Evolutionary conservation across 2,113 vertebrate species (phyloP), one percentile per base, ranked within the genome.

Genomic region (Ploceus nigricollis): DNA sequence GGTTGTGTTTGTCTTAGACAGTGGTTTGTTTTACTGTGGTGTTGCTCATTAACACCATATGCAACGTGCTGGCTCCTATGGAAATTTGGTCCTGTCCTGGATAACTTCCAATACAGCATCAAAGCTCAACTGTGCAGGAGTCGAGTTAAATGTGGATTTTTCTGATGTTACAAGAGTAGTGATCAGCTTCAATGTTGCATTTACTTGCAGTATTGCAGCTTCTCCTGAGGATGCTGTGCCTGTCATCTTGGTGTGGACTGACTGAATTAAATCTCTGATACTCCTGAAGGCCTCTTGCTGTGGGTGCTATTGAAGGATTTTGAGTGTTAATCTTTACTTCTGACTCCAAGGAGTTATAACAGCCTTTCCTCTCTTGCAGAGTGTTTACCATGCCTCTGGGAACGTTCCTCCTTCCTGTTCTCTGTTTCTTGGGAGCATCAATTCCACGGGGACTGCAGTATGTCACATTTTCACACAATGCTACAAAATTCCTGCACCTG

Each of bases 311-410:
- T 79, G 65, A 77, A 90, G 63, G 50, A 58, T 78, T 94, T 68
- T 87, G 61, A 65, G 12, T 77, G 45, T 65, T 72, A 50, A 54
- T 86, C 66, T 92, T 84, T 56, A 11, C 13, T 94, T 31, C 24
- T 25, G 25, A 39, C 73, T 82, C 28, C 1, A 5, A 79, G 57
- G 68, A 83, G 44, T 90, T 87, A 3, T 57, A 97, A 96, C 64
- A 65, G 40, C 68, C 54, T 91, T 82, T 96, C 47, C 12, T 96
- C 42, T 95, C 30, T 96, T 93, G 86, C 96, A 99, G 99, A 98
- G 98, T 98, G 97, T 98, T 99, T 97, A 98, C 98, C 98, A 99
- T 99, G 99, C 98, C 98, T 97, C 97, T 98, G 85, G 98, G 98
- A 98, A 98, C 94, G 53, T 98, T 98, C 96, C 87, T 99, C 85